Evolutionary conservation across 2,113 vertebrate genomes (phyloP).

Genomic region (Aythya baeri): DNA sequence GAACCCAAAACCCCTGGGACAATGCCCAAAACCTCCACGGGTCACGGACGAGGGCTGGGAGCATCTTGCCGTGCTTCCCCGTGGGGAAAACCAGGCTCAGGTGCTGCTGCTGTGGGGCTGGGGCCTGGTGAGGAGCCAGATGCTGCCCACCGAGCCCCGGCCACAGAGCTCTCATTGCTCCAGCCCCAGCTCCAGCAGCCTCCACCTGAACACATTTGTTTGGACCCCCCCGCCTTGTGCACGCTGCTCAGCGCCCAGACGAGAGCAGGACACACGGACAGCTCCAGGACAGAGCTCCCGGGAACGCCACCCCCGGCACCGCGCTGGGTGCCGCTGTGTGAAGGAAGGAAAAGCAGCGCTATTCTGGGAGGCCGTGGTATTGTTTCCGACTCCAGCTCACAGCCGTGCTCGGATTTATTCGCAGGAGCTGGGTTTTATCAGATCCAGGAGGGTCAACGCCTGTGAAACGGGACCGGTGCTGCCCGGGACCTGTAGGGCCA

Average conservation of each 20-base stretch:
- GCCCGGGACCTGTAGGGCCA: fast-evolving
- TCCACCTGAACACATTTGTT: too few species aligned
- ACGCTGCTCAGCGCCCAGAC: too few species aligned
- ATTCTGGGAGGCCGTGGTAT: slow-evolving; percentile 10
- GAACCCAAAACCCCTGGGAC: background rate
- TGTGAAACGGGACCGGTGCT: fast-evolving
- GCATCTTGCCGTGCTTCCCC: background rate
- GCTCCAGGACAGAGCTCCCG: background rate
- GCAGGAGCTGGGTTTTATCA: background rate
- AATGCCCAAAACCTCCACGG: fast-evolving
- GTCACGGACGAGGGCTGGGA: fast-evolving
- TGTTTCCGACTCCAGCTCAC: background rate
- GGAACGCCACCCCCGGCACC: background rate
- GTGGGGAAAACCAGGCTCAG: background rate
- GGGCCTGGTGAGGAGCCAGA: too few species aligned
- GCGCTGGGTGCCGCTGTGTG: background rate
- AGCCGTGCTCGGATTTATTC: background rate
- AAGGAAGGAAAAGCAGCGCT: background rate
- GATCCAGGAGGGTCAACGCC: fast-evolving
- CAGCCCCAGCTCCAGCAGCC: too few species aligned
- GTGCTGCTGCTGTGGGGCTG: background rate
- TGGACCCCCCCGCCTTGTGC: background rate
- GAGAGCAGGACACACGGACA: background rate
- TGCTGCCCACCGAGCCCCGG: too few species aligned
- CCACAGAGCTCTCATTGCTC: too few species aligned